Evolutionary conservation across 2,888 invertebrate species (phyloP), one percentile per base, ranked within the genome.

Genomic region (Cantharis lateralis): DNA sequence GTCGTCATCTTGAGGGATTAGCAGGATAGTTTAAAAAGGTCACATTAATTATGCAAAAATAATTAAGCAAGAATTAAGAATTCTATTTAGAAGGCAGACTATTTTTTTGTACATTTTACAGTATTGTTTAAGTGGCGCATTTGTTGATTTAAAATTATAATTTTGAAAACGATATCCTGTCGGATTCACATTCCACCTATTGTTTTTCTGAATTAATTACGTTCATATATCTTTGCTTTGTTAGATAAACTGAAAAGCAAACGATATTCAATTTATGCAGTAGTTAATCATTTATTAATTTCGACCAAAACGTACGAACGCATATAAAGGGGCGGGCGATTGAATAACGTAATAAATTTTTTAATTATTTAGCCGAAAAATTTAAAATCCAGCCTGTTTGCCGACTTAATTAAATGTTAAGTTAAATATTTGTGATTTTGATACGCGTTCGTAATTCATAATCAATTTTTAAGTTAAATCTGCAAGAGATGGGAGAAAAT

Each of bases 191-290:
- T 79, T 78, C 78, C 79, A 66, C 74, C 77, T 74, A 79, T 80
- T 80, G 80, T 79, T 80, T 80, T 77, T 69, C n/a, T 68, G 77
- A 77, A 80, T 79, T 80, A 79, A 79, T 79, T 75, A 77, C 74
- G 16, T 69, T 72, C 72, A 78, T 79, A 77, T 74, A 79, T 80
- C 76, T 77, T 71, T 71, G 70, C 74, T 72, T 75, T 78, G 64
- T 66, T 66, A 66, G 24, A 24, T 18, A 24, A n/a, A 24, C 16
- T 63, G 18, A 63, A 63, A 63, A 16, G 20, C 64, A 16, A 66
- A 66, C 64, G 64, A 15, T 66, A 66, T 66, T 20, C 20, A 66
- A 66, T 66, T 66, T 66, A 16, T 24, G 64, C 64, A n/a, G n/a
- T 16, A 66, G 20, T 66, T 66, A 66, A 66, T 66, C 64, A 24